phyloP scores from a whole-genome alignment of 2,888 invertebrate species.

The Cataglyphis cursor region DNA sequence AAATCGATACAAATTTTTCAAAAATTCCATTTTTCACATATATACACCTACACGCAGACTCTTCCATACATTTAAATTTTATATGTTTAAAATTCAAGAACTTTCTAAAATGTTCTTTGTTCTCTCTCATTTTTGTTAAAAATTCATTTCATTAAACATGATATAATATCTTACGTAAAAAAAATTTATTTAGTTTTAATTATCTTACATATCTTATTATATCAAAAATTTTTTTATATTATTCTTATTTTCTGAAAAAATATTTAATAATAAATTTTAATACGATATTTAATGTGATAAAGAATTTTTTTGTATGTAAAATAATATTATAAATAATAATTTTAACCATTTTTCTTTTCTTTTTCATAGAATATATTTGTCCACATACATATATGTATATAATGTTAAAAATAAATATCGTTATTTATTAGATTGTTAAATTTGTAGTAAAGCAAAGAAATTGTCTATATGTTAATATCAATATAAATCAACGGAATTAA shows the following conservation, averaged over 20 bases:
- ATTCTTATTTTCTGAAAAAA: not conserved
- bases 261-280: not conserved
- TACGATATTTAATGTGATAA: not conserved
- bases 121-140: not conserved
- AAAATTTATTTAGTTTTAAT: not conserved
- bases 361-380: not conserved
- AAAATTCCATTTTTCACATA: not conserved
- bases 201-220: not conserved
- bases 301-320: not conserved
- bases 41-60: not conserved
- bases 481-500: constrained; percentile 14
- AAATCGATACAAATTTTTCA: not conserved
- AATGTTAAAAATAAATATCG: not conserved
- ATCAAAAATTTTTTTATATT: not conserved
- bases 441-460: not conserved
- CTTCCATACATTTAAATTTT: not conserved
- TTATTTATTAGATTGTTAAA: not conserved
- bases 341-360: not conserved
- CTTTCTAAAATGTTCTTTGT: not conserved
- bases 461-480: constrained; percentile 7
- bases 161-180: not conserved
- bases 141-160: not conserved
- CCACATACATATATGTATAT: not conserved
- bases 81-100: not conserved
- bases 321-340: not conserved